Evolutionary conservation across 2,888 invertebrate species (phyloP), one percentile per base, ranked within the genome.

Genomic region (Caenorhabditis sp.): DNA sequence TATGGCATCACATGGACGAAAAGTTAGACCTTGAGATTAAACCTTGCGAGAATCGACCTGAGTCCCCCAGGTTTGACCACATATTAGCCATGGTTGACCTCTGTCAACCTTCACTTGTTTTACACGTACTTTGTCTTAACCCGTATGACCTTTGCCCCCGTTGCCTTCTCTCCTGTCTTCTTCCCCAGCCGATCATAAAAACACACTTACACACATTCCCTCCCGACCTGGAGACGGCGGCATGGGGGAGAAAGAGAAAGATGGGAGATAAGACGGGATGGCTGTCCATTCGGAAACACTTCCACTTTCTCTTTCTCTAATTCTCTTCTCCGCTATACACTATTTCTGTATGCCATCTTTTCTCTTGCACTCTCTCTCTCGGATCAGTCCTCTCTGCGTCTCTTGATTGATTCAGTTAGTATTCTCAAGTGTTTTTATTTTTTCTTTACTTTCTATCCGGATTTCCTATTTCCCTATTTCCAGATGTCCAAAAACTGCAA

Each of bases 401-500:
- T 59, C n/a, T 47, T 68, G 31, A 47, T 44, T 75, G 14, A 10
- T 2, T 58, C 16, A 8, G 22, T 66, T 56, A 10, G 14, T 38
- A 51, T 19, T 64, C 41, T 54, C 31, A 41, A 47, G 51, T 61
- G 49, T 61, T 63, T 73, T 63, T 73, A 22, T 61, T 63, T 49
- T 16, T 49, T 38, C 19, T 16, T 7, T 31, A n/a, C 44, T 31
- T 56, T 64, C 31, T 49, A 26, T 28, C 3, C 12, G 4, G 8
- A 4, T 54, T 14, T 6, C 4, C 0, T 31, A 41, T 1, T 44
- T 64, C 12, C 24, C 6, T 10, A 38, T 38, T 38, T 38, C 12
- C 38, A 38, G 38, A 79, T 79, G 79, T 28, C 44, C 7, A 51
- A 28, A 63, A 79, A 66, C 2, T 83, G 83, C 26, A 74, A 63